These are phyloP conservation scores for Volucella bombylans DNA, from an alignment of 2,888 invertebrate genomes.

Conservation along the genomic window DNA sequence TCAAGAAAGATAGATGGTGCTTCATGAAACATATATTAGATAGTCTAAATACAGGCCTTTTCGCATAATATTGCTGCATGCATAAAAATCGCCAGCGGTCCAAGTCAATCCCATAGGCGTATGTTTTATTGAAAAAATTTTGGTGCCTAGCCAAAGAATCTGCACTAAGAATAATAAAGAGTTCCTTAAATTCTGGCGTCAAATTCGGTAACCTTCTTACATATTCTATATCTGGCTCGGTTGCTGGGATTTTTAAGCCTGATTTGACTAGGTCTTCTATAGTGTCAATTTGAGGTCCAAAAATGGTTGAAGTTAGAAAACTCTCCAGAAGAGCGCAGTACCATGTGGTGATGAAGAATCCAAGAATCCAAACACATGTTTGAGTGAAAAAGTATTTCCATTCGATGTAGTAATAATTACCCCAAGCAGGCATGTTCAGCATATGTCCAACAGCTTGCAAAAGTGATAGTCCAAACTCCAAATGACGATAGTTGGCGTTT, in stretches of 20 bases:
- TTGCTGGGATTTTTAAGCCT: slow-evolving; percentile 75
- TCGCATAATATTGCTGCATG: slow-evolving; percentile 76
- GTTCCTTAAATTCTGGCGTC: slow-evolving; percentile 71
- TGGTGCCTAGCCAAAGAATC: slow-evolving; percentile 74
- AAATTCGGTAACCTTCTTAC: slow-evolving; percentile 51
- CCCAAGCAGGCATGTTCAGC: slow-evolving; percentile 9
- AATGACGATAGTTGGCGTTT: not conserved
- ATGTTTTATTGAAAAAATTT: slow-evolving; percentile 76
- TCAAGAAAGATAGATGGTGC: slow-evolving; percentile 77
- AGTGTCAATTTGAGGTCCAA: slow-evolving; percentile 75
- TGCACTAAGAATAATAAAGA: slow-evolving; percentile 71
- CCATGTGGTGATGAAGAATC: slow-evolving; percentile 23
- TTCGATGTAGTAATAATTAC: not conserved
- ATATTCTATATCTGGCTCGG: slow-evolving; percentile 74
- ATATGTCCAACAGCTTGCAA: slow-evolving; percentile 30
- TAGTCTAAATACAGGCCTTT: slow-evolving; percentile 76
- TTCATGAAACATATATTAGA: slow-evolving; percentile 78
- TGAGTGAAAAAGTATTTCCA: slow-evolving; percentile 37
- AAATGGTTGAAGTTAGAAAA: slow-evolving; percentile 29
- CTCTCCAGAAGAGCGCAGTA: slow-evolving; percentile 39
- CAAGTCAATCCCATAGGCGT: slow-evolving; percentile 76
- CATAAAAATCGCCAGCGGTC: slow-evolving; percentile 79
- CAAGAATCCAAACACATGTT: slow-evolving; percentile 10
- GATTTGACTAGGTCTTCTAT: slow-evolving; percentile 77
- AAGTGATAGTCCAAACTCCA: slow-evolving; percentile 28